phyloP scores from a whole-genome alignment of 2,113 vertebrate species.

The Corythornis cristatus region DNA sequence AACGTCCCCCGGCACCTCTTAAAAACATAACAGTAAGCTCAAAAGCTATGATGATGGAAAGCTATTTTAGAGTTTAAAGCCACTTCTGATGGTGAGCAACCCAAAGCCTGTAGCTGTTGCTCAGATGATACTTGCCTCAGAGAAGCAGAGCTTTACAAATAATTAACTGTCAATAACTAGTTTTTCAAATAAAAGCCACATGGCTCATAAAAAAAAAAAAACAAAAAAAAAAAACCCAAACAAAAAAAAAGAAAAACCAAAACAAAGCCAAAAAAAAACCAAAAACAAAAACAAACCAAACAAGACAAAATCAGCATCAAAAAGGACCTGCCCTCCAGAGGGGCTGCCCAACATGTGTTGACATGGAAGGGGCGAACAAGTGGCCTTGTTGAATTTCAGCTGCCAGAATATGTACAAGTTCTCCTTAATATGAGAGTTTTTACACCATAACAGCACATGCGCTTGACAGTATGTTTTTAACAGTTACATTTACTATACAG shows the following conservation, averaged over 20 bases:
- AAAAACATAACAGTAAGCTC: slow-evolving; percentile 78
- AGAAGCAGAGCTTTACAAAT: slow-evolving; percentile 9
- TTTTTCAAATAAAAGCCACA: slow-evolving; percentile 49
- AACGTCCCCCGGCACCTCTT: slow-evolving; percentile 81
- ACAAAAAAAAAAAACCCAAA: background rate
- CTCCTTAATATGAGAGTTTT: slow-evolving; percentile 47
- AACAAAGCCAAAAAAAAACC: too few species aligned
- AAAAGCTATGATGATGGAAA: slow-evolving; percentile 57
- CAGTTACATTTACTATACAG: slow-evolving; percentile 55
- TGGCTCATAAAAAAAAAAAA: slow-evolving; percentile 1
- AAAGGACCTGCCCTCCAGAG: background rate
- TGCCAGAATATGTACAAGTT: slow-evolving; percentile 66
- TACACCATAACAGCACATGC: slow-evolving; percentile 55
- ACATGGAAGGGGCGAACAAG: background rate
- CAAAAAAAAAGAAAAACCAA: too few species aligned
- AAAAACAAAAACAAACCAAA: too few species aligned
- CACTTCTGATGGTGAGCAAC: slow-evolving; percentile 27
- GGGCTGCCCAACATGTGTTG: background rate
- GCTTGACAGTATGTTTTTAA: slow-evolving; percentile 60
- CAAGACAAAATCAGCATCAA: background rate
- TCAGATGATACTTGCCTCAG: background rate
- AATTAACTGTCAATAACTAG: slow-evolving; percentile 36
- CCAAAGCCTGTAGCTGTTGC: background rate
- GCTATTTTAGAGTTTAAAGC: slow-evolving; percentile 38
- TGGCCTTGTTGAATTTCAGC: slow-evolving; percentile 63